Percentiles rank a stretch among this genome's conserved stretches.
These are phyloP conservation scores for Xanthia icteritia DNA, from an alignment of 2,888 invertebrate species.

Conservation along the genomic window DNA sequence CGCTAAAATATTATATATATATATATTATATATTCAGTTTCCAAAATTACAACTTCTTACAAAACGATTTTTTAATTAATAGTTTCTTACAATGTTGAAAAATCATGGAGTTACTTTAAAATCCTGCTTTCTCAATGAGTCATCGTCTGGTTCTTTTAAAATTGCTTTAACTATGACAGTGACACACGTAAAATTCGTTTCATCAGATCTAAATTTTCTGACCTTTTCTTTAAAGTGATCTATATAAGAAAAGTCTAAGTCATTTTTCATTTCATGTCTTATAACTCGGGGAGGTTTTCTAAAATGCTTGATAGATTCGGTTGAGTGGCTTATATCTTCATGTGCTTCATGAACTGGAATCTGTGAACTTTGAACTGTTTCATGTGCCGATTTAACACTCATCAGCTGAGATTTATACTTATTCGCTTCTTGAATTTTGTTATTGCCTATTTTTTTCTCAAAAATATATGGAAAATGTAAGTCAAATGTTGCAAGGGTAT, in stretches of 20 bases:
- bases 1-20: too few species aligned
- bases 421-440: not conserved
- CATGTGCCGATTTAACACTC: not conserved
- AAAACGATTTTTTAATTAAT: not conserved
- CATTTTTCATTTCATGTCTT: slow-evolving; percentile 25
- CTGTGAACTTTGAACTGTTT: not conserved
- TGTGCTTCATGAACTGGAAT: not conserved
- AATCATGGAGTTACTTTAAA: not conserved
- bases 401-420: not conserved
- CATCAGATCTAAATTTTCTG: not conserved
- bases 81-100: not conserved
- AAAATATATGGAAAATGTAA: slow-evolving; percentile 62
- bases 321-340: not conserved
- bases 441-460: slow-evolving; percentile 22
- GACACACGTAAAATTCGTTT: not conserved
- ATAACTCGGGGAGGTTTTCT: not conserved
- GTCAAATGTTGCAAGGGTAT: slow-evolving; percentile 60
- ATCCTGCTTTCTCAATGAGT: not conserved
- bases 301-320: not conserved
- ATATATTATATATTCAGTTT: slow-evolving; percentile 12
- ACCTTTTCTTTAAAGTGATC: slow-evolving; percentile 23
- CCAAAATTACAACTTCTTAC: slow-evolving; percentile 27
- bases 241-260: slow-evolving; percentile 27
- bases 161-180: slow-evolving; percentile 26
- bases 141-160: slow-evolving; percentile 14